Evolutionary conservation across 2,113 vertebrate species (phyloP).

Genomic region (Festucalex cinctus): DNA sequence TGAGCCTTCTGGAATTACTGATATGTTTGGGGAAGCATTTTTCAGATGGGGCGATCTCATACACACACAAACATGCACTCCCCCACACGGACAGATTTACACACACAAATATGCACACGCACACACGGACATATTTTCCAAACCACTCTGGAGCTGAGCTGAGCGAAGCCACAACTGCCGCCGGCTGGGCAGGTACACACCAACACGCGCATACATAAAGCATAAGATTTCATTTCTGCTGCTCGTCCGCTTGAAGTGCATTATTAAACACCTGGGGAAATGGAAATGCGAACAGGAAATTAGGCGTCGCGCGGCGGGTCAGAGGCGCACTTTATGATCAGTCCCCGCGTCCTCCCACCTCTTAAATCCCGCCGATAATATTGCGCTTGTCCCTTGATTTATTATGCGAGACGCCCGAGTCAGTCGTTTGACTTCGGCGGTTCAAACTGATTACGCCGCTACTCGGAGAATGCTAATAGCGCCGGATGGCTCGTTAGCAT

Average conservation of each 20-base stretch:
- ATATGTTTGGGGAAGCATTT: conserved; percentile 1
- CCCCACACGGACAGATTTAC: neutral
- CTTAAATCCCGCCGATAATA: conserved; percentile 32
- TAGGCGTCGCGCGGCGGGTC: conserved; percentile 25
- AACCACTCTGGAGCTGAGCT: neutral
- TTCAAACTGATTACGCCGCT: conserved; percentile 33
- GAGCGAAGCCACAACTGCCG: conserved; percentile 6
- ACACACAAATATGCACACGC: neutral
- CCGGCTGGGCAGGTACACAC: neutral
- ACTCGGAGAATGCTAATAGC: neutral
- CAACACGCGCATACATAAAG: neutral
- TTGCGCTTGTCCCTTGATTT: conserved; percentile 39
- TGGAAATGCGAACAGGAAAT: conserved; percentile 50
- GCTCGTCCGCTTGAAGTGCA: conserved; percentile 31
- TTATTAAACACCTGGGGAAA: conserved; percentile 45
- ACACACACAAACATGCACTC: neutral
- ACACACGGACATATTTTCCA: neutral
- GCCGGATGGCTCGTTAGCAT: conserved; percentile 1
- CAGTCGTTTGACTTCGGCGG: neutral
- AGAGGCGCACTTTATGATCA: conserved; percentile 17
- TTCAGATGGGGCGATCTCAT: neutral
- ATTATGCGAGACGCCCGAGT: conserved; percentile 13
- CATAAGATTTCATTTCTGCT: conserved; percentile 21
- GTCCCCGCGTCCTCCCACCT: conserved; percentile 11
- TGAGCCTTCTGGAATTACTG: conserved; percentile 9